Percentiles rank a stretch among this genome's conserved stretches.
phyloP scores from a whole-genome alignment of 2,797 vertebrate genomes.

The Sebastes hubbsi region DNA sequence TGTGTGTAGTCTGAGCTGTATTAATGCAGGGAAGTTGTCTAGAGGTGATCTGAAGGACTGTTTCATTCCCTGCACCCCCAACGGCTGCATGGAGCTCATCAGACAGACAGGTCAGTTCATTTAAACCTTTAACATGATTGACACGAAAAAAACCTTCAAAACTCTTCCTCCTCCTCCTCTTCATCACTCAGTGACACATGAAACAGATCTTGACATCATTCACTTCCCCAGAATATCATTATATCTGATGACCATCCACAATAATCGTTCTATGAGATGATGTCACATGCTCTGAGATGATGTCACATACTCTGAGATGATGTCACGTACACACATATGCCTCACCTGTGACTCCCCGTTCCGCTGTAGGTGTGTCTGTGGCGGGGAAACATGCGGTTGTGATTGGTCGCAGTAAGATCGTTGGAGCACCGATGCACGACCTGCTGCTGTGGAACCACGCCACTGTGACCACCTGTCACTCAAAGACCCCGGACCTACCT shows the following conservation, averaged over 20 bases:
- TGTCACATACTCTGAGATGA: no score
- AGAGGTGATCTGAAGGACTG: constrained; percentile 90
- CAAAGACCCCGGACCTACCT: constrained; percentile 87
- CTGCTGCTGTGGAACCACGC: constrained; percentile 94
- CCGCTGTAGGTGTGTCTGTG: constrained; percentile 85
- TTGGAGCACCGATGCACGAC: constrained; percentile 95
- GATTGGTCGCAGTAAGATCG: constrained; percentile 95
- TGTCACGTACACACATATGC: no score
- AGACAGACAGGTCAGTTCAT: constrained; percentile 85
- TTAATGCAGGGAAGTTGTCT: constrained; percentile 92
- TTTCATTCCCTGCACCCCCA: constrained; percentile 94
- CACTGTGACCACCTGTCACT: constrained; percentile 95
- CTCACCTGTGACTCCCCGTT: constrained; percentile 11
- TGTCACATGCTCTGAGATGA: no score
- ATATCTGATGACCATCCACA: no score
- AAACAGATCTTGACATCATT: no score
- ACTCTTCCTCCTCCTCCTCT: no score
- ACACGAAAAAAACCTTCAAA: no score
- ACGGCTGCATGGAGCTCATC: constrained; percentile 96
- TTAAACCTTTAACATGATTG: no score
- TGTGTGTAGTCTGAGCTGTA: constrained; percentile 86
- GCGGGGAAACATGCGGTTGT: constrained; percentile 91
- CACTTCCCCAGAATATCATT: no score
- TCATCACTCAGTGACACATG: no score
- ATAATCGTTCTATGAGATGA: no score